Evolutionary conservation across 1,140 invertebrate species (phyloP).

Genomic region (Kradibia gibbosae): DNA sequence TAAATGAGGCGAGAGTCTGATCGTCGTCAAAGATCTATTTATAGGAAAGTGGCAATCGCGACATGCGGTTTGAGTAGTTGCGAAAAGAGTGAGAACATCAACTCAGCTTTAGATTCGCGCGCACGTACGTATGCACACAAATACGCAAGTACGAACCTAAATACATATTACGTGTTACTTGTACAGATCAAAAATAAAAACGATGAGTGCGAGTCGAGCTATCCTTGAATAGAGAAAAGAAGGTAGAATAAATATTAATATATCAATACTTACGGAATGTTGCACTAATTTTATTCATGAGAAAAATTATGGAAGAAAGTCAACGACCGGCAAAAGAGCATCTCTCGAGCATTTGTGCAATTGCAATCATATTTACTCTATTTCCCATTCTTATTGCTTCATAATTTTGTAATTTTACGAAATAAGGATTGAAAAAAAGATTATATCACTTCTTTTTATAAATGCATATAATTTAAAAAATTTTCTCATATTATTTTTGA

Average conservation of each 20-base stretch:
- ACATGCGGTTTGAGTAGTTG: constrained; percentile 34
- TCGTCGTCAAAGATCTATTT: constrained; percentile 36
- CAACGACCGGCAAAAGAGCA: constrained; percentile 62
- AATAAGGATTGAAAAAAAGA: not conserved
- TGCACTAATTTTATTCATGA: constrained; percentile 57
- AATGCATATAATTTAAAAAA: not conserved
- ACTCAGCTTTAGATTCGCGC: no score
- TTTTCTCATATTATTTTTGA: not conserved
- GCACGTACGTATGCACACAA: not conserved
- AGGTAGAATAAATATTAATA: not conserved
- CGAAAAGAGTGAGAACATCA: constrained; percentile 46
- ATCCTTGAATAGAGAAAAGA: not conserved
- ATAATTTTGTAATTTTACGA: constrained; percentile 20
- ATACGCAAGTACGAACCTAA: not conserved
- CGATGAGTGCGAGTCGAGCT: not conserved
- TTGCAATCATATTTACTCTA: constrained; percentile 38
- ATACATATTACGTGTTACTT: no score
- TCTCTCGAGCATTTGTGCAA: constrained; percentile 26
- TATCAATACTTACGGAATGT: not conserved
- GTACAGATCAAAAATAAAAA: no score
- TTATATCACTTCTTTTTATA: not conserved
- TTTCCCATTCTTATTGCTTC: constrained; percentile 38
- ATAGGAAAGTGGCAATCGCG: constrained; percentile 51
- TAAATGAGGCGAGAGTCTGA: constrained; percentile 52
- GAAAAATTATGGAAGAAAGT: constrained; percentile 71